Evolutionary conservation across 2,797 vertebrate genomes (phyloP).

Genomic region (Allenopithecus nigroviridis): DNA sequence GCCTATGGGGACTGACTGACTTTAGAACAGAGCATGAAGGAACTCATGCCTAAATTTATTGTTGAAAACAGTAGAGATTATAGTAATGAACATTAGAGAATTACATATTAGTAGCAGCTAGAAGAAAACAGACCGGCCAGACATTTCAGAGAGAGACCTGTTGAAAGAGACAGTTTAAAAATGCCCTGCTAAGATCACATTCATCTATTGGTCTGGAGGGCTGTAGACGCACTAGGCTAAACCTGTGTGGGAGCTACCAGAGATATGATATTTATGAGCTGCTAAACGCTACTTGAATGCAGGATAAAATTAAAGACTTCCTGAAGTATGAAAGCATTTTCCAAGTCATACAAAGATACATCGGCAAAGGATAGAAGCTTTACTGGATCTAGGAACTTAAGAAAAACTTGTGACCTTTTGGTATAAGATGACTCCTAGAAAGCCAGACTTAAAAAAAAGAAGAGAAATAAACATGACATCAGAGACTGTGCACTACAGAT

Average conservation of each 20-base stretch:
- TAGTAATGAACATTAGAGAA: neutral
- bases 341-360: neutral
- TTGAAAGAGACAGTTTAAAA: neutral
- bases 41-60: neutral
- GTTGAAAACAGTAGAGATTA: neutral
- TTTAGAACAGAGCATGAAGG: neutral
- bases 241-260: neutral
- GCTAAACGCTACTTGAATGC: neutral
- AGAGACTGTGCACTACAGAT: neutral
- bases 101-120: neutral
- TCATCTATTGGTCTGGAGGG: neutral
- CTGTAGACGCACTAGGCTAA: neutral
- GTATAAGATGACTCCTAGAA: neutral
- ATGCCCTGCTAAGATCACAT: neutral
- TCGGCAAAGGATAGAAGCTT: neutral
- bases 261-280: neutral
- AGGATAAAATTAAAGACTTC: neutral
- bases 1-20: neutral
- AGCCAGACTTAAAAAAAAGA: neutral
- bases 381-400: neutral
- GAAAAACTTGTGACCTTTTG: neutral
- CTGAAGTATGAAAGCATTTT: neutral
- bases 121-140: neutral
- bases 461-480: neutral
- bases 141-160: neutral